These are phyloP conservation scores for Catostomus latipinnis DNA, from an alignment of 2,797 vertebrate species.

Conservation along the genomic window DNA sequence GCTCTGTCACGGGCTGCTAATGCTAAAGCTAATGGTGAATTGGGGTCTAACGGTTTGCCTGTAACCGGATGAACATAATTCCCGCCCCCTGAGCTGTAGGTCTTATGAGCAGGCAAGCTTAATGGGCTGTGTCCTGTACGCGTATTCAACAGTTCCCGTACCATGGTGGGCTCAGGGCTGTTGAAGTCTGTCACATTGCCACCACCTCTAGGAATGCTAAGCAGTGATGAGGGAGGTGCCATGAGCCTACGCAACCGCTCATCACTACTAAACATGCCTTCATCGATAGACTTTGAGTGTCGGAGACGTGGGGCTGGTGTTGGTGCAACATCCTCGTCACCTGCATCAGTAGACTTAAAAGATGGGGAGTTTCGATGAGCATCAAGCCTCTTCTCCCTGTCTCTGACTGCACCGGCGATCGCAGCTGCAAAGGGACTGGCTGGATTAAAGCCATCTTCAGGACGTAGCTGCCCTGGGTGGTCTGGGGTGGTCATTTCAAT, in stretches of 20 bases:
- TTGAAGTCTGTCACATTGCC: conserved; percentile 80
- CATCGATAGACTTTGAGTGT: conserved; percentile 83
- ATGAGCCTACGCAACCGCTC: conserved; percentile 77
- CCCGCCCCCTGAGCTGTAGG: conserved; percentile 69
- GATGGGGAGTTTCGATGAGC: conserved; percentile 86
- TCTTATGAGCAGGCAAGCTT: conserved; percentile 70
- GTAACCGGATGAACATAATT: conserved; percentile 87
- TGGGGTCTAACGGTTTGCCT: conserved; percentile 86
- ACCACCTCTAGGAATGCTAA: conserved; percentile 69
- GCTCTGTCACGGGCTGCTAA: conserved; percentile 88
- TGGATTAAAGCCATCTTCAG: conserved; percentile 76
- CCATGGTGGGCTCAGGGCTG: conserved; percentile 71
- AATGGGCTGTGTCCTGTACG: conserved; percentile 80
- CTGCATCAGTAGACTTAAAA: conserved; percentile 87
- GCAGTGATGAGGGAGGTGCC: conserved; percentile 72
- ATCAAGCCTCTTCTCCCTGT: conserved; percentile 87
- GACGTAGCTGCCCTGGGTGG: conserved; percentile 82
- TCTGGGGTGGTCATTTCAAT: conserved; percentile 82
- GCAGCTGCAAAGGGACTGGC: conserved; percentile 85
- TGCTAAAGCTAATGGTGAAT: conserved; percentile 86
- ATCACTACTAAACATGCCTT: conserved; percentile 80
- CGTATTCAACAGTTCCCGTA: conserved; percentile 70
- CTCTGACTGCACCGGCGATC: conserved; percentile 84
- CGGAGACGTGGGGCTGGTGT: conserved; percentile 75
- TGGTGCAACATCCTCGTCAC: conserved; percentile 81